phyloP scores from a whole-genome alignment of 2,113 vertebrate genomes.

The Argyrosomus japonicus region DNA sequence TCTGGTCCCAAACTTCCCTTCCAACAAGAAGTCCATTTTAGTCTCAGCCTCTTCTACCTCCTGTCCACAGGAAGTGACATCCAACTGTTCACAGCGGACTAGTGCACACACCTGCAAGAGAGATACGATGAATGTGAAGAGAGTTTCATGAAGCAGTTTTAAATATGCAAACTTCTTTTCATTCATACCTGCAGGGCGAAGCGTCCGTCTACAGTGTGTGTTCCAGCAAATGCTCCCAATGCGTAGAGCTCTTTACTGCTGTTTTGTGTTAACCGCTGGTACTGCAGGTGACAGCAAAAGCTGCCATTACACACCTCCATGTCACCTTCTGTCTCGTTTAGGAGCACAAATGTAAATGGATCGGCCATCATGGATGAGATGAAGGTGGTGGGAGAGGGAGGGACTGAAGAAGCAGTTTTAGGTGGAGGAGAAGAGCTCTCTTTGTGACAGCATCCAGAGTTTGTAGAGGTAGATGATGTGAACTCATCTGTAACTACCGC shows the following conservation, averaged over 20 bases:
- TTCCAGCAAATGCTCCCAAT: slow-evolving; percentile 90
- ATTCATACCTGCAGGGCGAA: slow-evolving; percentile 87
- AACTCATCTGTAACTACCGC: too few species aligned
- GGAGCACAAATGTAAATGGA: slow-evolving; percentile 87
- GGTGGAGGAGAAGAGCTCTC: background rate
- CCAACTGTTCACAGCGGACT: slow-evolving; percentile 88
- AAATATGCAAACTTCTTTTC: background rate
- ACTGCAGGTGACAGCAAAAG: slow-evolving; percentile 90
- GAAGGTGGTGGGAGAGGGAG: slow-evolving; percentile 73
- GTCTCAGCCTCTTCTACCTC: slow-evolving; percentile 84
- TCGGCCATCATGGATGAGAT: slow-evolving; percentile 92
- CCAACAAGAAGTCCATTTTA: slow-evolving; percentile 87
- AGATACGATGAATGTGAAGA: background rate
- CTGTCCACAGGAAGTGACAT: slow-evolving; percentile 88
- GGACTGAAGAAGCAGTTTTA: background rate
- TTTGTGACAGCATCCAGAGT: slow-evolving; percentile 17
- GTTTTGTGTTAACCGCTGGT: slow-evolving; percentile 54
- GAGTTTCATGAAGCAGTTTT: background rate
- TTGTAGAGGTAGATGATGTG: background rate
- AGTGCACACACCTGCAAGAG: slow-evolving; percentile 88
- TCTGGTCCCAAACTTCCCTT: slow-evolving; percentile 87
- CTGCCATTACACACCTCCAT: slow-evolving; percentile 85
- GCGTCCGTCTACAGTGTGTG: slow-evolving; percentile 87
- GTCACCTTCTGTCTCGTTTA: slow-evolving; percentile 78
- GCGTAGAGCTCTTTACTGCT: slow-evolving; percentile 86